phyloP scores from a whole-genome alignment of 2,888 invertebrate species.

The Erebia epiphron region DNA sequence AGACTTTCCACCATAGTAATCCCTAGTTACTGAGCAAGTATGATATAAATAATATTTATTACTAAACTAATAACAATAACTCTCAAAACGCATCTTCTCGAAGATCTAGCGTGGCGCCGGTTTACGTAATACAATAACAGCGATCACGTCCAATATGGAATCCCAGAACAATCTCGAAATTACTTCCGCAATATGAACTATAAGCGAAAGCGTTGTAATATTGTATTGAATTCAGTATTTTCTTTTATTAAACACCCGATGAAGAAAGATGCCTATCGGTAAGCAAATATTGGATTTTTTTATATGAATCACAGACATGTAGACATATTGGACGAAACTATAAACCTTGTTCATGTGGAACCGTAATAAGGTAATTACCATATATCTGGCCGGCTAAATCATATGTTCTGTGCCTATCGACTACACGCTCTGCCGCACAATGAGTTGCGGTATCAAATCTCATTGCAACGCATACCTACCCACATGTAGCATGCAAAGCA shows the following conservation, averaged over 20 bases:
- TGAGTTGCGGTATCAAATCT: conserved; percentile 7
- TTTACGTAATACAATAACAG: conserved; percentile 32
- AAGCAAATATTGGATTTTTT: background rate
- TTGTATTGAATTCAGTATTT: conserved; percentile 8
- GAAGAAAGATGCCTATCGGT: background rate
- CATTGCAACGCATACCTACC: conserved; percentile 21
- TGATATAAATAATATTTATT: background rate
- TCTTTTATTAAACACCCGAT: background rate
- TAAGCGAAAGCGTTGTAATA: conserved; percentile 20
- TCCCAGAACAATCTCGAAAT: conserved; percentile 35
- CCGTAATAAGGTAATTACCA: background rate
- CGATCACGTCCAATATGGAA: conserved; percentile 35
- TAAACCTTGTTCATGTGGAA: no score
- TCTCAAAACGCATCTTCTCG: background rate
- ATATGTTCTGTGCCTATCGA: background rate
- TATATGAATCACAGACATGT: no score
- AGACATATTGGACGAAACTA: no score
- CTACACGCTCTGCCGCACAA: conserved; percentile 5
- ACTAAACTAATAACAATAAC: background rate
- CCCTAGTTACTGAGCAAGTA: no score
- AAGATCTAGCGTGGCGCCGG: conserved; percentile 19
- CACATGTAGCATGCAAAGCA: conserved; percentile 25
- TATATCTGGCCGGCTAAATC: background rate
- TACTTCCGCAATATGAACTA: conserved; percentile 35
- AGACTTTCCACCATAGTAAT: no score